Evolutionary conservation across 1,140 invertebrate species (phyloP).

Genomic region (Ptiloglossa arizonensis): DNA sequence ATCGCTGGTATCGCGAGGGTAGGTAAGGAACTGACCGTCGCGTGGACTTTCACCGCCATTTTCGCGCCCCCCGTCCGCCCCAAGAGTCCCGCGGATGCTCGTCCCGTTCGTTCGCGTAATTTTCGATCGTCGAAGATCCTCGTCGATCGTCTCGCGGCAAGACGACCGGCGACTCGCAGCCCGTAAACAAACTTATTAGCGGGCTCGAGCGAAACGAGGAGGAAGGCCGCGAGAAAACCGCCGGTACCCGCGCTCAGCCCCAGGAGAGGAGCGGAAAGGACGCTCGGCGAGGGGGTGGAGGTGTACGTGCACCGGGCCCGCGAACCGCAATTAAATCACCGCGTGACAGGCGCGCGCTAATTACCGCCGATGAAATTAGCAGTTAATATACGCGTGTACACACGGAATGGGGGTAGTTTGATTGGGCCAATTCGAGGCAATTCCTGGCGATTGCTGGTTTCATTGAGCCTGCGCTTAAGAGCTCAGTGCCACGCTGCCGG

Average conservation of each 20-base stretch:
- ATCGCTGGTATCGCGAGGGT: no score
- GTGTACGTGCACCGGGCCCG: neutral
- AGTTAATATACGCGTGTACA: constrained; percentile 80
- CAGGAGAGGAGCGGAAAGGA: constrained; percentile 7
- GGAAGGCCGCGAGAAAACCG: neutral
- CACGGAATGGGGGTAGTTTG: constrained; percentile 82
- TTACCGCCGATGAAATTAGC: constrained; percentile 80
- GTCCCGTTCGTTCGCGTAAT: no score
- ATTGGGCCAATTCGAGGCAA: constrained; percentile 83
- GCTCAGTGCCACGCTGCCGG: constrained; percentile 78
- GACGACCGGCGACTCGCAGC: no score
- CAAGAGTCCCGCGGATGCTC: no score
- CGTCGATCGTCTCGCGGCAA: no score
- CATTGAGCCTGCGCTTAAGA: constrained; percentile 80
- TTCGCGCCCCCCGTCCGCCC: no score
- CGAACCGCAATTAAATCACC: constrained; percentile 55
- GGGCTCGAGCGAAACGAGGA: neutral
- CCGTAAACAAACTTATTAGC: constrained; percentile 21
- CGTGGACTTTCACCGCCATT: no score
- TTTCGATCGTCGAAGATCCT: neutral
- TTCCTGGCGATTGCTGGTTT: constrained; percentile 83
- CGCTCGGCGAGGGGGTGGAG: constrained; percentile 17
- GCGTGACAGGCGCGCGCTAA: constrained; percentile 70
- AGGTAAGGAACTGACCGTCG: no score
- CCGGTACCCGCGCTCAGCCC: neutral